phyloP scores from a whole-genome alignment of 1,140 invertebrate genomes.

The Drosophila pallidifrons region DNA sequence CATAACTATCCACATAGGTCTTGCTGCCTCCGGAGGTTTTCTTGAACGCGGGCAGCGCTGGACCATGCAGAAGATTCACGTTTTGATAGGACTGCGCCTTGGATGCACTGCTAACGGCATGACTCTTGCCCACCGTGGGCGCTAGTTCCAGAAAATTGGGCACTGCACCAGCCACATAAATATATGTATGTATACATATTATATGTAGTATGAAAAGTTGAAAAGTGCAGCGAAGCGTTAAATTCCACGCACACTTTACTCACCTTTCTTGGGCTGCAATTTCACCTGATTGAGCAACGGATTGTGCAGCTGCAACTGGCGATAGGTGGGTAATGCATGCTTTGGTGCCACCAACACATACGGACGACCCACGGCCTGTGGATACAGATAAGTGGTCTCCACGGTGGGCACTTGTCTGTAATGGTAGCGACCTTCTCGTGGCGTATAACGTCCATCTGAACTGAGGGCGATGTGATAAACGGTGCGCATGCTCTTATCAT shows the following conservation, averaged over 20 bases:
- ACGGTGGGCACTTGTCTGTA: slow-evolving; percentile 72
- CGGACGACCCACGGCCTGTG: slow-evolving; percentile 76
- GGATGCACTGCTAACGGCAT: slow-evolving; percentile 51
- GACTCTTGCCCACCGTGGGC: slow-evolving; percentile 70
- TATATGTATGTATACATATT: not conserved
- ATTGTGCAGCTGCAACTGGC: slow-evolving; percentile 79
- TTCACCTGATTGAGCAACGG: slow-evolving; percentile 80
- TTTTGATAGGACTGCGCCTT: slow-evolving; percentile 80
- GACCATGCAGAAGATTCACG: slow-evolving; percentile 74
- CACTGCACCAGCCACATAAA: slow-evolving; percentile 37
- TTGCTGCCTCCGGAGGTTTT: slow-evolving; percentile 70
- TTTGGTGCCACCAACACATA: slow-evolving; percentile 64
- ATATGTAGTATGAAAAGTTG: not conserved
- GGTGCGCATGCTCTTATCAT: slow-evolving; percentile 71
- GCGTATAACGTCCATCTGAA: slow-evolving; percentile 79
- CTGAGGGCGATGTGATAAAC: slow-evolving; percentile 80
- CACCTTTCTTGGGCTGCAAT: slow-evolving; percentile 79
- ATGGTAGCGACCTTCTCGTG: slow-evolving; percentile 74
- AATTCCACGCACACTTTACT: slow-evolving; percentile 30
- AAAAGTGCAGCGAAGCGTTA: slow-evolving; percentile 35
- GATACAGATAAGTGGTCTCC: slow-evolving; percentile 83
- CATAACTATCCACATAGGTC: slow-evolving; percentile 80
- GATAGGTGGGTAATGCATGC: slow-evolving; percentile 68
- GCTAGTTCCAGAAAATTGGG: slow-evolving; percentile 76
- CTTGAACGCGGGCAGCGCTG: slow-evolving; percentile 64